Base-by-base conservation (phyloP, 2,888 invertebrate genomes). In the Thymelicus sylvestris region DNA sequence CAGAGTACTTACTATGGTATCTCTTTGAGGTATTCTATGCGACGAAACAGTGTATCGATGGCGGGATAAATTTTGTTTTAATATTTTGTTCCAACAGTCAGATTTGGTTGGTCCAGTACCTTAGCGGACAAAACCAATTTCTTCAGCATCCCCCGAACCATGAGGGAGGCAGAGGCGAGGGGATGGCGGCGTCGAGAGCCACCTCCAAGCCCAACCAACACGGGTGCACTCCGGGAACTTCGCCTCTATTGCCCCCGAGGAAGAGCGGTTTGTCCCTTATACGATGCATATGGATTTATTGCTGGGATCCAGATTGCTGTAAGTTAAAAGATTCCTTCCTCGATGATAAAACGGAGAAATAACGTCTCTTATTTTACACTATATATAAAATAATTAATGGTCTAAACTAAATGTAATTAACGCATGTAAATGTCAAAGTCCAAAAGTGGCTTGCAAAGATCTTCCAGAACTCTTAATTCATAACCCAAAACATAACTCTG, bases 101-200 rank as follows among this genome's bases (percentile, higher is more conserved):
- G 89, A 75, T 92, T 93, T 76, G 94, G 93, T 5, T 93, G 91
- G 91, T 88, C 94, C 0, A 88, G 88, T 64, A 91, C 93, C 0
- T 76, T 94, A 1, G 88, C 86, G 0, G 89, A 92, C 75, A 83
- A 83, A 73, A 89, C 93, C 62, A 91, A 93, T 80, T 94, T 94
- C 84, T 94, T 82, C 83, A 82, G 80, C n/a, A 87, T 94, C 12
- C 94, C 94, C 0, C 88, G 91, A 31, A 89, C 90, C 7, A 85
- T 87, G 72, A 83, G 76, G 52, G 90, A 87, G 12, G 93, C 89
- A 7, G 92, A 91, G 73, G 78, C 74, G 10, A 85, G 83, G 4
- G 91, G 88, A 0, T 93, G 90, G 90, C 77, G 78, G n/a, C 80
- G 91, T 7, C 88, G 86, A 1, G 89, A 90, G 72, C 81, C 90